phyloP scores from a whole-genome alignment of 2,113 vertebrate species.

The Hipposideros armiger region DNA sequence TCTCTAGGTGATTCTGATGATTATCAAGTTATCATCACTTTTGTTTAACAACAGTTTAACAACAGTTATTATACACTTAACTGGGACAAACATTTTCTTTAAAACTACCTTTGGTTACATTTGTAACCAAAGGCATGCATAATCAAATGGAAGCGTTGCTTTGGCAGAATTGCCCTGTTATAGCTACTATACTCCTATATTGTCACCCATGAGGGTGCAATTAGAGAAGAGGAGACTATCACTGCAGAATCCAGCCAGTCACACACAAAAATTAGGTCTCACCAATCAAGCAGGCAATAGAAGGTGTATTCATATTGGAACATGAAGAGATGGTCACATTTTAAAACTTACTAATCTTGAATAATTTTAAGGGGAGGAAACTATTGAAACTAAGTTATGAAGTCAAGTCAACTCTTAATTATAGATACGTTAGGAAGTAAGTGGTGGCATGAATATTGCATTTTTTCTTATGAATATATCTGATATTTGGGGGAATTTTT shows the following conservation, averaged over 20 bases:
- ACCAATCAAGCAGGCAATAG: neutral
- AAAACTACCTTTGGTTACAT: neutral
- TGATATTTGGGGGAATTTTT: constrained; percentile 66
- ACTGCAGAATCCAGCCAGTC: neutral
- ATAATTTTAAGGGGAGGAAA: constrained; percentile 44
- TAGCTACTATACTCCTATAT: neutral
- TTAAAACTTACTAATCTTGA: constrained; percentile 33
- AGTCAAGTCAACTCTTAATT: constrained; percentile 54
- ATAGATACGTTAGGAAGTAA: constrained; percentile 50
- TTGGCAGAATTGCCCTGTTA: constrained; percentile 18
- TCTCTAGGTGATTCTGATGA: neutral
- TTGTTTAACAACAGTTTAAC: too few species aligned
- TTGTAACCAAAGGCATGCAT: neutral
- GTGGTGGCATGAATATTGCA: constrained; percentile 68
- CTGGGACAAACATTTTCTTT: constrained; percentile 40
- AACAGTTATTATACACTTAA: neutral
- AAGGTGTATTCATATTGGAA: neutral
- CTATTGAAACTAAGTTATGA: constrained; percentile 55
- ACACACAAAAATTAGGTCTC: neutral
- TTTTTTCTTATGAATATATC: constrained; percentile 61
- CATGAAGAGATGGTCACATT: constrained; percentile 10
- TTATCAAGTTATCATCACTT: too few species aligned
- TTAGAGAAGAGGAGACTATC: neutral
- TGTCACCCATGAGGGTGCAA: neutral
- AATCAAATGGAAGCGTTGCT: constrained; percentile 1